Conservation (phyloP, 2,797 vertebrate species). For the Denticeps clupeoides region DNA sequence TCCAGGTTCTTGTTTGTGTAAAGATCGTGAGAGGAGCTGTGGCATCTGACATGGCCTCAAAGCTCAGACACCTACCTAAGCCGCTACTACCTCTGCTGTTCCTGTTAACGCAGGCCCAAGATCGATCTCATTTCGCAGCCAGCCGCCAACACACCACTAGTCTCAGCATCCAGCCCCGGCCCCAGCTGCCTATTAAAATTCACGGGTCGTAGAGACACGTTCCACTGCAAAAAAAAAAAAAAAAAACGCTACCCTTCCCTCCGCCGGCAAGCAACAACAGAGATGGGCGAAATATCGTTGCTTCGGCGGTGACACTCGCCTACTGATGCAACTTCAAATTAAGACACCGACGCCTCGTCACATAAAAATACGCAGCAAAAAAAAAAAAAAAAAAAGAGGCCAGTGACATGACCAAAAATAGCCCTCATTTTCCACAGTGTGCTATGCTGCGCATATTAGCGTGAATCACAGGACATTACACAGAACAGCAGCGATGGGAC, state of each 20-base stretch:
- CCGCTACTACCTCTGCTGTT: not conserved
- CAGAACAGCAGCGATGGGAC: too few relatives aligned
- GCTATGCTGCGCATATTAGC: too few relatives aligned
- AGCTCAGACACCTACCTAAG: too few relatives aligned
- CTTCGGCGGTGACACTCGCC: conserved; percentile 1
- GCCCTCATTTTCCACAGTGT: too few relatives aligned
- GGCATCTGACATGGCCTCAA: too few relatives aligned
- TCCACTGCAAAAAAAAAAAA: conserved; percentile 29
- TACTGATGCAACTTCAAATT: conserved; percentile 3
- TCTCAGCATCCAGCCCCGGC: conserved; percentile 13
- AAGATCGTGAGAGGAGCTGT: too few relatives aligned
- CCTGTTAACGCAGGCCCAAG: conserved; percentile 5
- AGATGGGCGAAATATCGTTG: conserved; percentile 14
- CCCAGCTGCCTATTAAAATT: conserved; percentile 31
- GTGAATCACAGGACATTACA: too few relatives aligned
- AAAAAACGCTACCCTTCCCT: conserved; percentile 12
- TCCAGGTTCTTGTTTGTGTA: too few relatives aligned
- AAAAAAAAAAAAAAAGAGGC: too few relatives aligned
- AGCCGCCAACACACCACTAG: conserved; percentile 20
- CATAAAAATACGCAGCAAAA: not conserved
- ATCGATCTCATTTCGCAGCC: conserved; percentile 20
- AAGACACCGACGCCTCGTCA: not conserved
- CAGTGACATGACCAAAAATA: too few relatives aligned
- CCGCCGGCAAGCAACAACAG: conserved; percentile 17
- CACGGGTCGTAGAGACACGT: conserved; percentile 27